Evolutionary conservation across 2,113 vertebrate species (phyloP), one percentile per base, ranked within the genome.

Genomic region (Polyodon spathula): DNA sequence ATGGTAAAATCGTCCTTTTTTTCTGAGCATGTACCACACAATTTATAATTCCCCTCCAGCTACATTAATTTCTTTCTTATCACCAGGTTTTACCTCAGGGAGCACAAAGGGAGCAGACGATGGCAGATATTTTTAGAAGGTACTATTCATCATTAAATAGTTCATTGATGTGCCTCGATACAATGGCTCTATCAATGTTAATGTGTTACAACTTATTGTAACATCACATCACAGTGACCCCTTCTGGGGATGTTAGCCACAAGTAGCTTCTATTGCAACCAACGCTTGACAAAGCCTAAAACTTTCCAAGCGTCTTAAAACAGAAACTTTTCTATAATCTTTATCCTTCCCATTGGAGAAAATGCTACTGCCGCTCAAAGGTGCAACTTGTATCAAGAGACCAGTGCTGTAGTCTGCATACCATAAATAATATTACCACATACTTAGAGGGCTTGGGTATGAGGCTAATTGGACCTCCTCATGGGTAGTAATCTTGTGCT

Each of bases 81-180:
- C 67, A 56, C 11, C 67, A 88, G 85, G 62, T 86, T 81, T 71
- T 81, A 83, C 76, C 75, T 87, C 54, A 84, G 85, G 68, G 86
- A 85, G 72, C 74, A 79, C 70, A 88, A 83, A 84, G 75, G 78
- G 70, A 90, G 76, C 71, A 89, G 82, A 64, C 74, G 78, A 64
- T 83, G 83, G 80, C 74, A 85, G 68, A 61, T 83, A 76, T 89
- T 89, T 82, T 70, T 90, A 74, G 83, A 89, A 78, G 87, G 82
- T 82, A 73, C 76, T 77, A 77, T 73, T 84, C 79, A 78, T 66
- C 82, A 73, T 55, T 6, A 56, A 70, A 59, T 63, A 66, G 68
- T 27, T 2, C 27, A 27, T 3, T 3, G 27, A 27, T 27, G 27
- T 27, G 27, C 27, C 27, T 27, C 3, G 27, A 27, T 2, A 27